These are phyloP conservation scores for Hemithea aestivaria DNA, from an alignment of 2,888 invertebrate genomes.

Conservation along the genomic window DNA sequence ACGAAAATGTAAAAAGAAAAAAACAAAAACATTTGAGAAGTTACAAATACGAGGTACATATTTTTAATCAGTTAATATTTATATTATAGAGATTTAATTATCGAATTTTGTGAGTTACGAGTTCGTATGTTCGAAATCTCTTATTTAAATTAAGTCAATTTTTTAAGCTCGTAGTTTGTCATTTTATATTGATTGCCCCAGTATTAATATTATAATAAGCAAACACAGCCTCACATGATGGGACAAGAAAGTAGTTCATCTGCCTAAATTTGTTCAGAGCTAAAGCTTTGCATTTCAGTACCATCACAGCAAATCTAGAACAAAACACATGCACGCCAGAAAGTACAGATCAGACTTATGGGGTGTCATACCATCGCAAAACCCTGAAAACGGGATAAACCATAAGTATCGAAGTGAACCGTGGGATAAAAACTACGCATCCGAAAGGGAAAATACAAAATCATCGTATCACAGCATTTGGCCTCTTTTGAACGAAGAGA, in stretches of 20 bases:
- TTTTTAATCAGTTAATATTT: not conserved
- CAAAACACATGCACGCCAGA: constrained; percentile 21
- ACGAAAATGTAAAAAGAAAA: constrained; percentile 38
- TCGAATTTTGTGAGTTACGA: too few relatives aligned
- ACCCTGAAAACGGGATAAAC: constrained; percentile 24
- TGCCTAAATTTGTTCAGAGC: too few relatives aligned
- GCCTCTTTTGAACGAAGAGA: constrained; percentile 18
- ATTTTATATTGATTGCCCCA: too few relatives aligned
- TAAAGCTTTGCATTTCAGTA: not conserved
- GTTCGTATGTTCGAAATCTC: too few relatives aligned
- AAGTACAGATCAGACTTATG: constrained; percentile 36
- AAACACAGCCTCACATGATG: too few relatives aligned
- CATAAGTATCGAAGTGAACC: constrained; percentile 39
- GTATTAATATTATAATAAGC: too few relatives aligned
- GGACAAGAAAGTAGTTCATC: too few relatives aligned
- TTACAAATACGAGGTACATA: constrained; percentile 29
- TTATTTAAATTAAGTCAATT: too few relatives aligned
- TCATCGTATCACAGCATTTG: constrained; percentile 32
- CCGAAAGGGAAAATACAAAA: constrained; percentile 7
- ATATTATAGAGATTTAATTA: constrained; percentile 5
- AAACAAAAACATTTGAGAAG: constrained; percentile 37
- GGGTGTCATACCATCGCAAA: constrained; percentile 25
- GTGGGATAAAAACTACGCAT: constrained; percentile 25
- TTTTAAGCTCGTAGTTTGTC: too few relatives aligned
- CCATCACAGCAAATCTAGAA: constrained; percentile 17